Base-by-base conservation (phyloP, 2,888 invertebrate species). In the Synanthedon myopaeformis region DNA sequence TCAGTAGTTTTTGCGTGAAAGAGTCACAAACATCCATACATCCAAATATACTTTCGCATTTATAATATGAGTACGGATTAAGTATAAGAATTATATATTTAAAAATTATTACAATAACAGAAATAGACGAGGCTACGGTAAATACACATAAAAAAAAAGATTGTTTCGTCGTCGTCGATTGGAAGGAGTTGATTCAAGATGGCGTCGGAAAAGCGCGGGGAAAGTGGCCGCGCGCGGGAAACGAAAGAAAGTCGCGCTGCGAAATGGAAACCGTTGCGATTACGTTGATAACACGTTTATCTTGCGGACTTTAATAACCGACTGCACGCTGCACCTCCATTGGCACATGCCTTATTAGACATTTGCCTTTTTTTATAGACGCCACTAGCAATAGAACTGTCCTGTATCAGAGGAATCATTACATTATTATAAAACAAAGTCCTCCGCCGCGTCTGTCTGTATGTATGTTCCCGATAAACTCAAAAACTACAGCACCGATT, bases 141-240 rank as follows among this genome's bases (percentile, higher is more conserved):
- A 42, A 42, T 2, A 23, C 35, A 35, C 10, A 35, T n/a, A n/a
- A n/a, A n/a, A 35, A 10, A 35, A 35, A 35, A 35, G 35, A 35
- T 6, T 10, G 35, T 35, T 10, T 28, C 28, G 2, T 4, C 23
- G 23, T 23, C 49, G 51, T 11, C 35, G 13, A 3, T 35, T 11
- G 49, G 35, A 45, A 41, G 53, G 53, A 45, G 52, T 50, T 64
- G 56, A 65, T 67, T 58, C 73, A 84, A 85, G 73, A 86, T 86
- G 85, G 86, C 85, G 82, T 51, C 51, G 51, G 87, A 86, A 86
- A 87, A 87, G 84, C 80, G 83, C 77, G 71, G 70, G 72, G 77
- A 84, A 84, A 82, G 85, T 86, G 85, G 81, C 84, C 78, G 69
- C 69, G 76, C 76, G 80, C 81, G 84, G 84, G 88, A 88, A 87